Evolutionary conservation across 2,888 invertebrate genomes (phyloP).

Genomic region (Hanleya hanleyi): DNA sequence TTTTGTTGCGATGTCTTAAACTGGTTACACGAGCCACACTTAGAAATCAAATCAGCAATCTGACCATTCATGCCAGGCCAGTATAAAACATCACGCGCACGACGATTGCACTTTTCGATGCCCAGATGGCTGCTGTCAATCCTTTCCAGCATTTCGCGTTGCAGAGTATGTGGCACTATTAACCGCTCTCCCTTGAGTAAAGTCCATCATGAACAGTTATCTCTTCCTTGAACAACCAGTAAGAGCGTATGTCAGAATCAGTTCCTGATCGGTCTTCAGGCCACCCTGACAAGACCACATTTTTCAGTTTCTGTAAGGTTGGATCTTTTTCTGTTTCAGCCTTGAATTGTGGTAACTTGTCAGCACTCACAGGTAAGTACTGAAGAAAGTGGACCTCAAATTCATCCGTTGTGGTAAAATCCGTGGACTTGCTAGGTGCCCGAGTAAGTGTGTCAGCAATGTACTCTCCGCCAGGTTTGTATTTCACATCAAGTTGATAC

Average conservation of each 20-base stretch:
- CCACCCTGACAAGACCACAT: not conserved
- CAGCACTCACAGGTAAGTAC: no score
- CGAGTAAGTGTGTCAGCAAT: not conserved
- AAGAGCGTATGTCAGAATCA: not conserved
- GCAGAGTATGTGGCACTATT: not conserved
- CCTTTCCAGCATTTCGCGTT: not conserved
- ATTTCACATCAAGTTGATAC: slow-evolving; percentile 7
- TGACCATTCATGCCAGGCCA: slow-evolving; percentile 10
- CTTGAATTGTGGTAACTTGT: no score
- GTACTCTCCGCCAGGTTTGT: slow-evolving; percentile 5
- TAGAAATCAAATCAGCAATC: not conserved
- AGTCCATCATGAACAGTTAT: not conserved
- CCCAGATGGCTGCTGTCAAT: no score
- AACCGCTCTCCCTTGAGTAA: not conserved
- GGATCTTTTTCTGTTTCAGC: no score
- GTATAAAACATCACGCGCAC: not conserved
- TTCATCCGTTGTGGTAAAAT: no score
- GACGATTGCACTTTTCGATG: not conserved
- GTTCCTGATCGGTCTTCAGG: not conserved
- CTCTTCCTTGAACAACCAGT: not conserved
- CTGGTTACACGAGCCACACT: not conserved
- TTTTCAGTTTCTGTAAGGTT: not conserved
- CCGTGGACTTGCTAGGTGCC: no score
- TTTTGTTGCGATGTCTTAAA: slow-evolving; percentile 4
- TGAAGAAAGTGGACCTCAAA: no score